These are phyloP conservation scores for Trichosurus vulpecula DNA, from an alignment of 2,797 vertebrate genomes.

Conservation along the genomic window DNA sequence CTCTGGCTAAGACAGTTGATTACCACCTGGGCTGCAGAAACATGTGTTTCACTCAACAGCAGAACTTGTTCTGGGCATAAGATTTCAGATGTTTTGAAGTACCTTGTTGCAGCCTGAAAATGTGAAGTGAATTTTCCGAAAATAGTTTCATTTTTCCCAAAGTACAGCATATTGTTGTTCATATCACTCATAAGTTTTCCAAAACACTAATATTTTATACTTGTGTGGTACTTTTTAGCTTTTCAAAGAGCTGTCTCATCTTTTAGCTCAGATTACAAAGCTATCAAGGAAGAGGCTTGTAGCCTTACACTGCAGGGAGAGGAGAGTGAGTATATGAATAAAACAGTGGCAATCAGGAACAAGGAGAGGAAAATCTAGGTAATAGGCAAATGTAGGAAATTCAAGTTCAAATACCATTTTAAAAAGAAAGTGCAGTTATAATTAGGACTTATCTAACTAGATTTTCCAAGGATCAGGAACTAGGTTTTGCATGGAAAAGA, in stretches of 20 bases:
- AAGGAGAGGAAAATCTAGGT: not conserved
- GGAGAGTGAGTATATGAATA: not conserved
- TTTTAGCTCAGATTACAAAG: not conserved
- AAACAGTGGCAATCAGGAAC: not conserved
- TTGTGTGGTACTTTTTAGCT: rapidly evolving
- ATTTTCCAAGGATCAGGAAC: not conserved
- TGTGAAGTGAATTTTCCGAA: not conserved
- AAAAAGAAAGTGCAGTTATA: not conserved
- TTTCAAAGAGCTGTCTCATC: not conserved
- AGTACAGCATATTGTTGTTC: not conserved
- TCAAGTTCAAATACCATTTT: not conserved
- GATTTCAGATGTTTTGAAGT: not conserved
- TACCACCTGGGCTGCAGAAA: not conserved
- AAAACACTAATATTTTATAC: too few species aligned
- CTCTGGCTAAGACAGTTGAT: rapidly evolving
- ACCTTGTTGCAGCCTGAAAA: not conserved
- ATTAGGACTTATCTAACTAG: not conserved
- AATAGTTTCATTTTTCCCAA: not conserved
- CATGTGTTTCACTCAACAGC: not conserved
- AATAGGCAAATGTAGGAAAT: not conserved
- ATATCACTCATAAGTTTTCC: not conserved
- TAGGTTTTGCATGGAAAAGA: not conserved
- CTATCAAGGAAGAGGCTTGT: not conserved
- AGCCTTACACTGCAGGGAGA: not conserved
- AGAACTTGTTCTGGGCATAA: not conserved